Evolutionary conservation across 2,797 vertebrate species (phyloP).

Genomic region (Dromococcyx pavoninus): DNA sequence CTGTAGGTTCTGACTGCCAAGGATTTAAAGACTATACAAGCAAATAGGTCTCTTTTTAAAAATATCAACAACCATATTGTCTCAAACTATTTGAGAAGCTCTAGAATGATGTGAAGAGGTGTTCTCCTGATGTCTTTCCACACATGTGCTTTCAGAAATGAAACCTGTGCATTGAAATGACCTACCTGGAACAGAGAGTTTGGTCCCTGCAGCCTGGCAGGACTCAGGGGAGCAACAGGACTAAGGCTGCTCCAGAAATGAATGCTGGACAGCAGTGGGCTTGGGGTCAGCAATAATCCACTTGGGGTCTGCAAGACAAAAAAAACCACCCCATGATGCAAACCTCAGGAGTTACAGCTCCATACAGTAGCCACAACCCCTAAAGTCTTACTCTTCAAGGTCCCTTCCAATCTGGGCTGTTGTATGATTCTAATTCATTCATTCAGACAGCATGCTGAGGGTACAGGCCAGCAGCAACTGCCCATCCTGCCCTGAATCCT

Average conservation of each 20-base stretch:
- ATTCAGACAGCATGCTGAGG: rapidly evolving
- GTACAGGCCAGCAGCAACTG: not conserved
- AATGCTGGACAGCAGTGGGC: constrained; percentile 91
- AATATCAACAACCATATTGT: not conserved
- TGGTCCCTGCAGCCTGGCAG: constrained; percentile 91
- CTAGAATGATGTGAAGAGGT: rapidly evolving
- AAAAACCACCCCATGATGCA: not conserved
- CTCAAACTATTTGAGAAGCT: not conserved
- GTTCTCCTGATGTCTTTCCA: not conserved
- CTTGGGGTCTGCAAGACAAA: constrained; percentile 85
- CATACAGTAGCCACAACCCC: not conserved
- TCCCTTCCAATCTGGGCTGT: no score
- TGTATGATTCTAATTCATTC: not conserved
- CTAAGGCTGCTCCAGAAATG: constrained; percentile 97
- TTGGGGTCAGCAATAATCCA: constrained; percentile 92
- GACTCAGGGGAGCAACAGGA: constrained; percentile 92
- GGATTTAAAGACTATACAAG: not conserved
- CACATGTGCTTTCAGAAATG: not conserved
- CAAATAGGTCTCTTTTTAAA: not conserved
- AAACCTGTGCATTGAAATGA: not conserved
- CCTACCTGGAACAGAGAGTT: constrained; percentile 92
- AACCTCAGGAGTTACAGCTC: not conserved
- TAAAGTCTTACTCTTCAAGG: not conserved
- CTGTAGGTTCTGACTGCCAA: not conserved
- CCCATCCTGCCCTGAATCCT: not conserved